A percentile compares a stretch with the other conserved stretches of the same genome.
Evolutionary conservation across 2,888 invertebrate genomes (phyloP).

Genomic region (Apoda limacodes): DNA sequence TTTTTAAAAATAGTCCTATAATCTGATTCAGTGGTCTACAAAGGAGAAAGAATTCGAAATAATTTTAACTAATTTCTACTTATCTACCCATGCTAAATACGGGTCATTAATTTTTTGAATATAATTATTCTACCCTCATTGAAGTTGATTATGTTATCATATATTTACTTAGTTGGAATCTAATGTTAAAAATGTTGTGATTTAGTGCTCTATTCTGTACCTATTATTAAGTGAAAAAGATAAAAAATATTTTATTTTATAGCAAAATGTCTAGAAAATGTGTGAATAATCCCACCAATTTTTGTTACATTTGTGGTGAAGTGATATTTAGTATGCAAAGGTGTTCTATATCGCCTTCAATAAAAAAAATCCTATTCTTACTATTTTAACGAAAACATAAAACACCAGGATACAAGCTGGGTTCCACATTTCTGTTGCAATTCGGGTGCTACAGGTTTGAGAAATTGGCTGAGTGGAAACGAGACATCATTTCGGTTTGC

Average conservation of each 20-base stretch:
- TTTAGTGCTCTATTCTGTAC: neutral
- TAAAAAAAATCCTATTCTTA: conserved; percentile 2
- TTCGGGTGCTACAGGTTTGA: conserved; percentile 13
- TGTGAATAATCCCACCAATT: too few relatives aligned
- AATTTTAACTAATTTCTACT: too few relatives aligned
- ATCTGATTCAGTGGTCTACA: too few relatives aligned
- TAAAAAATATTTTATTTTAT: conserved; percentile 1
- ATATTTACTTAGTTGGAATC: conserved; percentile 1
- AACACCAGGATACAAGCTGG: too few relatives aligned
- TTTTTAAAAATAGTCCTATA: too few relatives aligned
- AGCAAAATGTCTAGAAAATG: too few relatives aligned
- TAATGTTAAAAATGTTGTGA: neutral
- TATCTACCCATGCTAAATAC: too few relatives aligned
- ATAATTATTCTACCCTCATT: too few relatives aligned
- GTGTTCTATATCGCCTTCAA: neutral
- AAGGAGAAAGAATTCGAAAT: too few relatives aligned
- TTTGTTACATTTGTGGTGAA: too few relatives aligned
- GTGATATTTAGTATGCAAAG: neutral
- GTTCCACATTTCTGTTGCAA: conserved; percentile 14
- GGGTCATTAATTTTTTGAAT: too few relatives aligned
- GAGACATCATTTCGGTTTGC: conserved; percentile 13
- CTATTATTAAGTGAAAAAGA: neutral
- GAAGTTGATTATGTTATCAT: neutral
- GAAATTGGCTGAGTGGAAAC: conserved; percentile 14
- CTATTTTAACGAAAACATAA: conserved; percentile 3